A percentile compares a stretch with the other conserved stretches of the same genome.
phyloP scores from a whole-genome alignment of 1,140 invertebrate genomes.

The Acyrthosiphon pisum region DNA sequence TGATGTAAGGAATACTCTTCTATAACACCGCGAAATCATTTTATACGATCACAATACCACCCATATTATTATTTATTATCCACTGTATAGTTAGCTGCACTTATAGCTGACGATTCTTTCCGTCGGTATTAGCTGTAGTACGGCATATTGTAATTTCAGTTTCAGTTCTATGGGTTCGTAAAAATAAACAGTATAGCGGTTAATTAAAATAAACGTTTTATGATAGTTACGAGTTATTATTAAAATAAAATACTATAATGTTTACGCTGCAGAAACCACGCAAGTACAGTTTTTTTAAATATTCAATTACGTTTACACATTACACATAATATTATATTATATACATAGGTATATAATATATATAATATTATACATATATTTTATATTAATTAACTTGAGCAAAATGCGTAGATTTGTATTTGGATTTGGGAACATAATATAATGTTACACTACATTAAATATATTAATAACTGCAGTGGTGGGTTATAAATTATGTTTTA shows the following conservation, averaged over 20 bases:
- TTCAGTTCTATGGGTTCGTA: background rate
- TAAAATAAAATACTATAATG: background rate
- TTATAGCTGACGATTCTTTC: background rate
- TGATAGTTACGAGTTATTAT: background rate
- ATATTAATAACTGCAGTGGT: constrained; percentile 2
- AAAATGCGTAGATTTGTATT: background rate
- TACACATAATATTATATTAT: too few relatives aligned
- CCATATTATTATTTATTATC: background rate
- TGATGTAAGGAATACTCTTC: background rate
- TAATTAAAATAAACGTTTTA: constrained; percentile 8
- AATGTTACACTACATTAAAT: constrained; percentile 10
- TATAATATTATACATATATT: background rate
- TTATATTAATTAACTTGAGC: background rate
- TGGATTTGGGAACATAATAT: constrained; percentile 3
- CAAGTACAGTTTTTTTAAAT: background rate
- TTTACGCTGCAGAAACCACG: background rate
- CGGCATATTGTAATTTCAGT: background rate
- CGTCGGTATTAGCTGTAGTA: background rate
- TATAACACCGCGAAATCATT: background rate
- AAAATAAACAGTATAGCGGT: background rate
- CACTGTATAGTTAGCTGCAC: too few relatives aligned
- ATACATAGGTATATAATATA: background rate
- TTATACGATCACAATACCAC: background rate
- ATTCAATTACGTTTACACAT: background rate
- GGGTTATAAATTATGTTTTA: background rate